Conservation (phyloP, 92 coral and sea anemone genomes). For the Phenganax marumi region DNA sequence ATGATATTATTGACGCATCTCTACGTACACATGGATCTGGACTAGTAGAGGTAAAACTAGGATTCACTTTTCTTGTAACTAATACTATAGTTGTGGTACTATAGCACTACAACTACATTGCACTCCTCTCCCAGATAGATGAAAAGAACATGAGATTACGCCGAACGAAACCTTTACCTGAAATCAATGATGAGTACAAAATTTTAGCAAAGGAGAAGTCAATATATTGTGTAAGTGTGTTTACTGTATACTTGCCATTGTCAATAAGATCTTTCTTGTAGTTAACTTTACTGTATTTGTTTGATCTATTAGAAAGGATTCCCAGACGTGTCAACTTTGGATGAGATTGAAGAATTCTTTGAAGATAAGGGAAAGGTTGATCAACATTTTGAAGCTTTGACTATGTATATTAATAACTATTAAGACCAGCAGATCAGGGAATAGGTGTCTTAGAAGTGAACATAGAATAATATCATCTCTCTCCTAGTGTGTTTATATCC, state of each 20-base stretch:
- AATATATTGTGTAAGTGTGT: conserved; percentile 75
- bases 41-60: conserved; percentile 68
- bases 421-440: background rate
- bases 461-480: background rate
- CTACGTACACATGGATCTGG: conserved; percentile 67
- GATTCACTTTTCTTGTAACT: background rate
- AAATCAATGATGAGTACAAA: conserved; percentile 60
- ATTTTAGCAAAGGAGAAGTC: conserved; percentile 64
- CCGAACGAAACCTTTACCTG: conserved; percentile 66
- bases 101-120: background rate
- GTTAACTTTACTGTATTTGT: background rate
- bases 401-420: background rate
- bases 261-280: background rate
- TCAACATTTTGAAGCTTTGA: background rate
- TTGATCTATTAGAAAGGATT: conserved; percentile 75
- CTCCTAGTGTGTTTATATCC: conserved; percentile 61
- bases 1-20: conserved; percentile 62
- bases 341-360: conserved; percentile 81
- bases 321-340: conserved; percentile 68
- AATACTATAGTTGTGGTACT: background rate
- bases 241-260: background rate
- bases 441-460: background rate
- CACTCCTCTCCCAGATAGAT: conserved; percentile 59
- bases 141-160: conserved; percentile 78
- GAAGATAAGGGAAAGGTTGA: conserved; percentile 77